Conservation (phyloP, 2,113 vertebrate genomes). For the Ceyx margarethae region DNA sequence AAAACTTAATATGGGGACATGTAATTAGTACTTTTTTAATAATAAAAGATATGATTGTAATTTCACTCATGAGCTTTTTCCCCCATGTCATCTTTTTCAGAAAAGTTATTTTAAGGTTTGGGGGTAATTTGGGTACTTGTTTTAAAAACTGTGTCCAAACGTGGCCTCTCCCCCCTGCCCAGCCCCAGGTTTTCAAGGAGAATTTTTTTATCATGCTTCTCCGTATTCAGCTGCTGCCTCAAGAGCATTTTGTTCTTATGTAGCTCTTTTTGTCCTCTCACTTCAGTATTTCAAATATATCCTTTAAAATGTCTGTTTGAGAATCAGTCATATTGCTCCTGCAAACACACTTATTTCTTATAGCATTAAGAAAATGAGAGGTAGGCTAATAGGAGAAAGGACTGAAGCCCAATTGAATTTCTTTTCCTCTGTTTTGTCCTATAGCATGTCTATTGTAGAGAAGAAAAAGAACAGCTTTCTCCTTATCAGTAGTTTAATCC, state of each 20-base stretch:
- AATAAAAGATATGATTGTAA: not conserved
- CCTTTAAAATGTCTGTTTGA: not conserved
- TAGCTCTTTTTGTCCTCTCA: not conserved
- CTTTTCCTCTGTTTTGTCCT: conserved; percentile 19
- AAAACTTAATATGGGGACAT: not conserved
- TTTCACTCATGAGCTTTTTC: not conserved
- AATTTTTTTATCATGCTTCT: not conserved
- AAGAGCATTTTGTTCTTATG: not conserved
- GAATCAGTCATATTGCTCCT: not conserved
- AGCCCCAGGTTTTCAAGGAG: not conserved
- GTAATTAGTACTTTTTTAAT: not conserved
- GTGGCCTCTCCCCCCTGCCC: not conserved
- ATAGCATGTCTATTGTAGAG: not conserved
- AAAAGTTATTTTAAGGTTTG: not conserved
- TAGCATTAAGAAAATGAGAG: not conserved
- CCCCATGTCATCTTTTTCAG: fast-evolving
- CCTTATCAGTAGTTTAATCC: conserved; percentile 25
- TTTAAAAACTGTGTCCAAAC: not conserved
- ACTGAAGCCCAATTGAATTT: not conserved
- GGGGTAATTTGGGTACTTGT: not conserved
- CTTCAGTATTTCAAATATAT: not conserved
- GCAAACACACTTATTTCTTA: not conserved
- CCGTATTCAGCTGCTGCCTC: not conserved
- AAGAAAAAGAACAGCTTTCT: conserved; percentile 33
- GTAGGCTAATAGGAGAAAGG: not conserved